Evolutionary conservation across 1,140 invertebrate genomes (phyloP), one percentile per base, ranked within the genome.

Genomic region (Gonatopus flavifemur): DNA sequence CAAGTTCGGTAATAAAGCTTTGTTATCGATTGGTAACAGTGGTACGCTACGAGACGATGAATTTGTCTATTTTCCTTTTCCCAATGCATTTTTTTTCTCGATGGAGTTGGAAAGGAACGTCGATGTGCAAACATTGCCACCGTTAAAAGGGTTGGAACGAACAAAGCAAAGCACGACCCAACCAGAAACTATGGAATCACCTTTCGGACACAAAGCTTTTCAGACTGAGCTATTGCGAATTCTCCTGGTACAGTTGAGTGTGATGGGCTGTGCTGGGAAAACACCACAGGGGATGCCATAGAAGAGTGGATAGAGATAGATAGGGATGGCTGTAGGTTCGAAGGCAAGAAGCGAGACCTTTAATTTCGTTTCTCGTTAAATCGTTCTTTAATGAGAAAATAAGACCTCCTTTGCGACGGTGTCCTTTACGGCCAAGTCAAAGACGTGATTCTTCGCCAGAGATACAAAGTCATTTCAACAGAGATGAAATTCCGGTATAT

Each of bases 301-400:
- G 35, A 38, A 44, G 35, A 44, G 56, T 39, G 18, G 40, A 49
- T 37, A 47, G 19, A 45, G 41, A 51, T 38, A 42, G n/a, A 49
- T 30, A 32, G 38, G 30, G n/a, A 19, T 22, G 38, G 33, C 20
- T 36, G 25, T 38, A 36, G 21, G 33, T 38, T 24, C 25, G 16
- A 24, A 10, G 32, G 39, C 33, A 49, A 38, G 36, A 61, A 51
- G 36, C 32, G 35, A 18, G 41, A 54, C 44, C 48, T 53, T 57
- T 64, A 67, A 62, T 64, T 66, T 56, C 55, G 50, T 59, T 63
- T 60, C 55, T 59, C 57, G 51, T 63, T 52, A 47, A 55, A 58
- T 58, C 49, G 52, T 45, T 53, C 52, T 60, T 59, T 55, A 58
- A 64, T 40, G 47, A 58, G 42, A 51, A 41, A 41, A 52, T 31